Percentiles rank a stretch among this genome's conserved stretches.
Conservation (phyloP, 2,888 invertebrate genomes). For the Ophion slaviceki region DNA sequence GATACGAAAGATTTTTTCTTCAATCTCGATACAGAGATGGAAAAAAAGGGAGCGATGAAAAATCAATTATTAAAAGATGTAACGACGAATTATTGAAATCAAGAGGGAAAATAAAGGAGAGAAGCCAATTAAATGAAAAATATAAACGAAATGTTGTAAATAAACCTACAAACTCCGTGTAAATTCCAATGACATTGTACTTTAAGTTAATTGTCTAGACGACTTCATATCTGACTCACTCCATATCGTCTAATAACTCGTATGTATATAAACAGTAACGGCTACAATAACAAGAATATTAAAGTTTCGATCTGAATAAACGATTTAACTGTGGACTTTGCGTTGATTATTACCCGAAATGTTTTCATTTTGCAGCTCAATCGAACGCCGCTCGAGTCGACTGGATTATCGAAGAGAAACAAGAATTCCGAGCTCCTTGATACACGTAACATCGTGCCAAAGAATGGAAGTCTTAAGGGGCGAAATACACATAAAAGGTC, state of each 20-base stretch:
- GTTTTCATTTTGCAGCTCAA: background rate
- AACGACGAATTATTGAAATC: slow-evolving; percentile 9
- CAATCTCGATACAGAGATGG: background rate
- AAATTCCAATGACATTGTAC: slow-evolving; percentile 68
- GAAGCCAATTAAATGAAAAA: slow-evolving; percentile 9
- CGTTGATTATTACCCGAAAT: background rate
- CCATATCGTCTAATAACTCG: slow-evolving; percentile 80
- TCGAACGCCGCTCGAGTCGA: background rate
- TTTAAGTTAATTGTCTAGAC: slow-evolving; percentile 77
- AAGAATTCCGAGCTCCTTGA: background rate
- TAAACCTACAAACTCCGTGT: slow-evolving; percentile 67
- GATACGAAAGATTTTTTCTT: background rate
- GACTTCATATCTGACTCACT: slow-evolving; percentile 78
- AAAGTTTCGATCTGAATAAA: slow-evolving; percentile 81
- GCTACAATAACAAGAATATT: slow-evolving; percentile 48
- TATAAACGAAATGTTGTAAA: slow-evolving; percentile 43
- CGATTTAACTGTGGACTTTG: slow-evolving; percentile 79
- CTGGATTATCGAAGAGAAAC: background rate
- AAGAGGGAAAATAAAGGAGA: background rate
- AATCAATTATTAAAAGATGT: slow-evolving; percentile 5
- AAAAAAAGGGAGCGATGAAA: background rate
- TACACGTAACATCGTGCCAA: too few species aligned
- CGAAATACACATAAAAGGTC: too few species aligned
- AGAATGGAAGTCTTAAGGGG: too few species aligned
- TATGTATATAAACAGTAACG: slow-evolving; percentile 80